phyloP scores from a whole-genome alignment of 2,888 invertebrate genomes.

The Rotaria sp. region DNA sequence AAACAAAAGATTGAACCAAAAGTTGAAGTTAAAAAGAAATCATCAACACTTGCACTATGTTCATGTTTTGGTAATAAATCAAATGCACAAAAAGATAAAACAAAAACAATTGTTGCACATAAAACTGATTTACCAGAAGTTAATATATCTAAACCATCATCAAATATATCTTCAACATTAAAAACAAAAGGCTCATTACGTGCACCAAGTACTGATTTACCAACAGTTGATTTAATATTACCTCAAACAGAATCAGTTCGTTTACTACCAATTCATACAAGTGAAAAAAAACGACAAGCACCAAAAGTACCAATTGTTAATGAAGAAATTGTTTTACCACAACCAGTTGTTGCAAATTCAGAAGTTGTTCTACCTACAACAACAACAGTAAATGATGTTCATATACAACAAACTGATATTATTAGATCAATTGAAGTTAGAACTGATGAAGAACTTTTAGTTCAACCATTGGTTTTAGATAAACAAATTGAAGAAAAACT shows the following conservation, averaged over 20 bases:
- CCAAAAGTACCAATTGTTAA: not conserved
- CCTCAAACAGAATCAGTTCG: not conserved
- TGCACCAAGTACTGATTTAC: not conserved
- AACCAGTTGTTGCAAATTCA: not conserved
- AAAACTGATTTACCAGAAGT: not conserved
- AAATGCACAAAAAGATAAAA: not conserved
- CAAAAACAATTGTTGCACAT: not conserved
- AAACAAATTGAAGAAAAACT: not conserved
- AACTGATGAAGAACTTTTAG: not conserved
- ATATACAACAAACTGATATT: not conserved
- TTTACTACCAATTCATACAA: not conserved
- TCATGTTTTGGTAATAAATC: slow-evolving; percentile 14
- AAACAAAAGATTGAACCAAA: not conserved
- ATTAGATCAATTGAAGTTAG: not conserved
- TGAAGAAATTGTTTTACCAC: not conserved
- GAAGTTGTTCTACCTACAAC: not conserved
- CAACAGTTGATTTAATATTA: not conserved
- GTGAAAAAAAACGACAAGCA: not conserved
- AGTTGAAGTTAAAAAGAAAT: not conserved
- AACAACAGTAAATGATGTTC: not conserved
- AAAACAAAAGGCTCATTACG: not conserved
- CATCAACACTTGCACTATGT: not conserved
- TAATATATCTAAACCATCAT: not conserved
- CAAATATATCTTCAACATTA: not conserved
- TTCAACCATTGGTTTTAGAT: not conserved